Percentiles rank a stretch among this genome's conserved stretches.
phyloP scores from a whole-genome alignment of 2,888 invertebrate species.

The Pocota personata region DNA sequence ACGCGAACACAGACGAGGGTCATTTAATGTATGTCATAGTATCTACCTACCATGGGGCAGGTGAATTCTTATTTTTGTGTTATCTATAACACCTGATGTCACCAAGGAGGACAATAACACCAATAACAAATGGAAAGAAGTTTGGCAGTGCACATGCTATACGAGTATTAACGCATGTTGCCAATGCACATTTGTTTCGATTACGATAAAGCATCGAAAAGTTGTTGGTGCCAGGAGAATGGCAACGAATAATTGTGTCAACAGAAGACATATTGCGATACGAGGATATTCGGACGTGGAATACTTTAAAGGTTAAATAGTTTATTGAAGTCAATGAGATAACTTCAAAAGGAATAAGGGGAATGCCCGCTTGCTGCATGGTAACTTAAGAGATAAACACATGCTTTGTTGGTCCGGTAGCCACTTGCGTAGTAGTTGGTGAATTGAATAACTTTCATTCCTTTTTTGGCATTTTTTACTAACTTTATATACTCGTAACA shows the following conservation, averaged over 20 bases:
- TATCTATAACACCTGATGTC: constrained; percentile 70
- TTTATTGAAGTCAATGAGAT: constrained; percentile 37
- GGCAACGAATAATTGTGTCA: constrained; percentile 65
- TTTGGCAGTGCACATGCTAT: constrained; percentile 64
- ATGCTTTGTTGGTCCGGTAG: not conserved
- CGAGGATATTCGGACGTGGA: constrained; percentile 53
- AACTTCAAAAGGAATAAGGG: not conserved
- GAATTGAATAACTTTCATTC: not conserved
- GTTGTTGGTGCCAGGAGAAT: constrained; percentile 20
- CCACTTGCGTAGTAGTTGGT: not conserved
- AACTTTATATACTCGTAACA: too few species aligned
- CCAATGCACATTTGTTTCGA: constrained; percentile 74
- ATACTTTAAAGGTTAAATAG: constrained; percentile 53
- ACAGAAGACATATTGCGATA: constrained; percentile 58
- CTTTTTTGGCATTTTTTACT: too few species aligned
- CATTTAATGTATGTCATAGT: constrained; percentile 49
- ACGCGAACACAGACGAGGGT: constrained; percentile 56
- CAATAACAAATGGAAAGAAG: constrained; percentile 52
- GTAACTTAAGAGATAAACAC: constrained; percentile 1
- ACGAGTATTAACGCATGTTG: constrained; percentile 68
- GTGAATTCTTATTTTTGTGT: constrained; percentile 65
- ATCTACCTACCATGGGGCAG: constrained; percentile 36
- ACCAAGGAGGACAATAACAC: constrained; percentile 24
- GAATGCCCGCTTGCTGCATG: not conserved
- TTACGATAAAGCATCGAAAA: constrained; percentile 67